Percentiles rank a stretch among this genome's conserved stretches.
These are phyloP conservation scores for Conus ventricosus DNA, from an alignment of 1,140 invertebrate species.

Conservation along the genomic window DNA sequence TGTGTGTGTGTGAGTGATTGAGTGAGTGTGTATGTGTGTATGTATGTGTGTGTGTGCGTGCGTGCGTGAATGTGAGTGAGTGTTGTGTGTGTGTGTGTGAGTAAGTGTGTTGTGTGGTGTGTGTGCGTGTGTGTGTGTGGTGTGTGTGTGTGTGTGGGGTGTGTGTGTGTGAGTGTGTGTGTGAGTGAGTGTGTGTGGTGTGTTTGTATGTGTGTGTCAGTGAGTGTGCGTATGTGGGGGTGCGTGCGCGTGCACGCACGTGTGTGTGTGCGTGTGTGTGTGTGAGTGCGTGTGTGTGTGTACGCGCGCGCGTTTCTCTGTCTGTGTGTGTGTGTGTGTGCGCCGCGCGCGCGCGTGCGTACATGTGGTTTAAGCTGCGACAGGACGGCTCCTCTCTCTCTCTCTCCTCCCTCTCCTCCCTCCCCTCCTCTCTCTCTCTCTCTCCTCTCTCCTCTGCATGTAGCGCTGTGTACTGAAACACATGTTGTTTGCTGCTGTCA, in stretches of 20 bases:
- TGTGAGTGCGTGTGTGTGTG: constrained; percentile 26
- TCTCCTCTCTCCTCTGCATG: no score
- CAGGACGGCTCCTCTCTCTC: no score
- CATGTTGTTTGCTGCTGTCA: no score
- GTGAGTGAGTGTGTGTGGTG: not conserved
- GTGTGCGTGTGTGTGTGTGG: not conserved
- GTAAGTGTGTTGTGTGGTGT: not conserved
- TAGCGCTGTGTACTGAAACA: no score
- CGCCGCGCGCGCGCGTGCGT: not conserved
- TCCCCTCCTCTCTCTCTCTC: no score
- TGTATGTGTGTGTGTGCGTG: not conserved
- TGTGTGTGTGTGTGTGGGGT: not conserved
- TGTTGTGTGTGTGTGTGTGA: not conserved
- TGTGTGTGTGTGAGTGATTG: not conserved
- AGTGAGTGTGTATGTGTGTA: not conserved
- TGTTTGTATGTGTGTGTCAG: not conserved
- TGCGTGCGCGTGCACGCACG: not conserved
- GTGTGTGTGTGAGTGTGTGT: not conserved
- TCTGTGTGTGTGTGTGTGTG: constrained; percentile 11
- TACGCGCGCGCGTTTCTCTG: not conserved
- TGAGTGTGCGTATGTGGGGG: not conserved
- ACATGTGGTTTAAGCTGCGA: not conserved
- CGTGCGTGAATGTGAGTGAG: not conserved
- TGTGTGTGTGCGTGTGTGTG: constrained; percentile 18
- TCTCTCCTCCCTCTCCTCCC: no score